phyloP scores from a whole-genome alignment of 2,888 invertebrate genomes.

The Omphaloscelis lunosa region DNA sequence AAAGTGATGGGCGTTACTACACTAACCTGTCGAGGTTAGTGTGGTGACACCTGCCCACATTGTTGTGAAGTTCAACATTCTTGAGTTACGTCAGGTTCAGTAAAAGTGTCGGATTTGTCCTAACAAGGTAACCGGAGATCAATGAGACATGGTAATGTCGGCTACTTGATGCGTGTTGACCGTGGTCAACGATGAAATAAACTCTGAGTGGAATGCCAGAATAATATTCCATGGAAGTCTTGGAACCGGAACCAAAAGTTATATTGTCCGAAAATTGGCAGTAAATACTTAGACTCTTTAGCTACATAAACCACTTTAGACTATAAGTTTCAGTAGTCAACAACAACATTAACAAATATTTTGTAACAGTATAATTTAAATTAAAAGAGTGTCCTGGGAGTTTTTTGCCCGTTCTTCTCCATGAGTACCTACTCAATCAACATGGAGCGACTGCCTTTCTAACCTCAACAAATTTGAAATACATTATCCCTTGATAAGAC shows the following conservation, averaged over 20 bases:
- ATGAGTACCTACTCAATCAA: too few species aligned
- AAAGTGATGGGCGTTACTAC: slow-evolving; percentile 56
- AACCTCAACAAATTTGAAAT: too few species aligned
- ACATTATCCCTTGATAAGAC: too few species aligned
- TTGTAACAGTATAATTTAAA: too few species aligned
- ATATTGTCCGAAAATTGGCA: too few species aligned
- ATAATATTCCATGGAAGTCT: background rate
- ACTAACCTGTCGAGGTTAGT: slow-evolving; percentile 29
- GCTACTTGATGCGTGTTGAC: slow-evolving; percentile 32
- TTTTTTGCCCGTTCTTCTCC: too few species aligned
- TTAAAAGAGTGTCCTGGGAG: too few species aligned
- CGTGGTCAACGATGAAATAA: background rate
- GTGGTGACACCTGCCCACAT: slow-evolving; percentile 54
- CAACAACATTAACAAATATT: too few species aligned
- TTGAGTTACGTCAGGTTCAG: slow-evolving; percentile 55
- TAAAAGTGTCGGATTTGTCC: slow-evolving; percentile 60
- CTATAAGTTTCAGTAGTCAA: background rate
- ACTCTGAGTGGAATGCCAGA: background rate
- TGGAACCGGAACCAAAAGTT: background rate
- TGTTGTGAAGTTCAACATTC: slow-evolving; percentile 54
- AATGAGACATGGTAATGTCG: slow-evolving; percentile 7
- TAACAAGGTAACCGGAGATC: slow-evolving; percentile 56
- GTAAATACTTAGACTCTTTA: background rate
- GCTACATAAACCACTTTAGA: background rate
- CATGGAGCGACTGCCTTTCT: too few species aligned